Conservation (phyloP, 2,888 invertebrate genomes). For the Cenopis cana region DNA sequence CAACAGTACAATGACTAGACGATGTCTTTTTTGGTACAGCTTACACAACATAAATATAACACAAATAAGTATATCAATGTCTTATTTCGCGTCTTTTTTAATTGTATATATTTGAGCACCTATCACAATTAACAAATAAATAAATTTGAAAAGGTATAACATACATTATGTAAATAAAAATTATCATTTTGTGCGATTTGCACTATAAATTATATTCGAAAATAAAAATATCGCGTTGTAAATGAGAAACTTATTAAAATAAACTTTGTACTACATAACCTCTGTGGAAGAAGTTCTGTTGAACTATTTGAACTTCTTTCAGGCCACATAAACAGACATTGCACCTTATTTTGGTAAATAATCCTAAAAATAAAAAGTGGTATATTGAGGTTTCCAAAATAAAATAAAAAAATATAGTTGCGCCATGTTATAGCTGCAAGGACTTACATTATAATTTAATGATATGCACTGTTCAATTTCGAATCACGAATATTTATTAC, state of each 20-base stretch:
- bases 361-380: neutral
- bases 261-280: constrained; percentile 30
- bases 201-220: constrained; percentile 24
- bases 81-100: constrained; percentile 28
- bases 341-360: neutral
- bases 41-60: constrained; percentile 21
- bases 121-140: constrained; percentile 5
- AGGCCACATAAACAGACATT: neutral
- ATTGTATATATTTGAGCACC: constrained; percentile 14
- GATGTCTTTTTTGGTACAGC: constrained; percentile 28
- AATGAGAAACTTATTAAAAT: constrained; percentile 31
- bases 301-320: neutral
- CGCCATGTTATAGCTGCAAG: no score
- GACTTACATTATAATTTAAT: no score
- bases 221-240: constrained; percentile 33
- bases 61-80: constrained; percentile 16
- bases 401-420: no score
- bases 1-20: constrained; percentile 38
- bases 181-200: constrained; percentile 18
- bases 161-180: constrained; percentile 29
- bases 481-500: no score
- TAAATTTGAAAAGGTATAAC: constrained; percentile 5
- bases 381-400: no score
- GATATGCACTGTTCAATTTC: no score
- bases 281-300: neutral